Percentiles rank a stretch among this genome's conserved stretches.
Conservation (phyloP, 2,888 invertebrate species). For the Heliconius aoede region DNA sequence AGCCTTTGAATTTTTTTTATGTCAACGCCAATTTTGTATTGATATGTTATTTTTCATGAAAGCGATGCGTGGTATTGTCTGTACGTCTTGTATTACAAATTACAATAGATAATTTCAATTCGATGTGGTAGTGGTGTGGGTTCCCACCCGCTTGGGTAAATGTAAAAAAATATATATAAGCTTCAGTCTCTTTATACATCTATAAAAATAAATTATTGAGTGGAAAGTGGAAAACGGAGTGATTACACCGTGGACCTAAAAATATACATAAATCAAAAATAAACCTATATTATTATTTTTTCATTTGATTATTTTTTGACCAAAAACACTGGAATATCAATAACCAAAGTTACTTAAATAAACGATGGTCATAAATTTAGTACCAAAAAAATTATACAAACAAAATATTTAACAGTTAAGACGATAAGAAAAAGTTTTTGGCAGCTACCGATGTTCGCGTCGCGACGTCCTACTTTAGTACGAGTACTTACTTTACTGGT, state of each 20-base stretch:
- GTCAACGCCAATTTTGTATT: constrained; percentile 46
- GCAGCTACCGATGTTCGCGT: constrained; percentile 45
- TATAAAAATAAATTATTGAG: too few relatives aligned
- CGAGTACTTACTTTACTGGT: constrained; percentile 33
- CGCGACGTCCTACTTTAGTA: constrained; percentile 31
- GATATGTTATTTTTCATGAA: constrained; percentile 40
- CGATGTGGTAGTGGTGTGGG: background rate
- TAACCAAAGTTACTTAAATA: too few relatives aligned
- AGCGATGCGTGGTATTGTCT: background rate
- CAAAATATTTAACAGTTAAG: constrained; percentile 36
- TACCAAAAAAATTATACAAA: background rate
- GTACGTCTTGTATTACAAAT: background rate
- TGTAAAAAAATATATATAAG: background rate
- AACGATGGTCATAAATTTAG: too few relatives aligned
- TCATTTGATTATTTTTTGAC: too few relatives aligned
- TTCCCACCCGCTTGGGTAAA: too few relatives aligned
- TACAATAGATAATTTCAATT: background rate
- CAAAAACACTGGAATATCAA: too few relatives aligned
- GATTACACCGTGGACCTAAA: too few relatives aligned
- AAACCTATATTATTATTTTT: too few relatives aligned
- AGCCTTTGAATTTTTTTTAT: constrained; percentile 52
- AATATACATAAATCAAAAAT: too few relatives aligned
- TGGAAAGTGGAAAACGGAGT: too few relatives aligned
- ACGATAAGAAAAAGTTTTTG: constrained; percentile 45
- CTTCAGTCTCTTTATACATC: background rate